Evolutionary conservation across 1,140 invertebrate species (phyloP).

Genomic region (Harpegnathos saltator): DNA sequence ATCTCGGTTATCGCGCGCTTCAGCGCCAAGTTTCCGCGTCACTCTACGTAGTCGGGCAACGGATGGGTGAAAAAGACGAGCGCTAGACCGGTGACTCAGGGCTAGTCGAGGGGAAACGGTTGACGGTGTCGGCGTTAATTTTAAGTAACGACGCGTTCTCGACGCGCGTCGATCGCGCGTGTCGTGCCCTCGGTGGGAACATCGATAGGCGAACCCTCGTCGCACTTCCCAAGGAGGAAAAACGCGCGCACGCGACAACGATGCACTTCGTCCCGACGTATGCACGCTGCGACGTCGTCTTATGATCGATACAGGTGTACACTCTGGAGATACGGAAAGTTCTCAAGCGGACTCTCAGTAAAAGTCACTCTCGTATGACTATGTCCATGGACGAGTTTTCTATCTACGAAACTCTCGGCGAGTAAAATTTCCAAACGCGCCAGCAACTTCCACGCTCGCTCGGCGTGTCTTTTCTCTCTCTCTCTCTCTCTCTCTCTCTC

Average conservation of each 20-base stretch:
- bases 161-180: background rate
- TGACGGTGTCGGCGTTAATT: slow-evolving; percentile 22
- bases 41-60: slow-evolving; percentile 30
- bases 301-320: slow-evolving; percentile 6
- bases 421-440: slow-evolving; percentile 7
- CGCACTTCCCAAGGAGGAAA: background rate
- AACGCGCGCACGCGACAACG: background rate
- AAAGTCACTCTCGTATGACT: slow-evolving; percentile 13
- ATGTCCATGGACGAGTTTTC: background rate
- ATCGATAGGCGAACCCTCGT: background rate
- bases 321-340: slow-evolving; percentile 18
- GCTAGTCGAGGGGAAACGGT: too few species aligned
- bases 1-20: slow-evolving; percentile 44
- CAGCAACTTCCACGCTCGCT: background rate
- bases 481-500: background rate
- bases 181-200: background rate
- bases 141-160: slow-evolving; percentile 39
- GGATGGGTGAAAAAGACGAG: slow-evolving; percentile 39
- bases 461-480: background rate
- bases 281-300: slow-evolving; percentile 14
- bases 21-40: slow-evolving; percentile 35
- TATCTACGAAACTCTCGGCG: background rate
- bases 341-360: slow-evolving; percentile 18
- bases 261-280: background rate
- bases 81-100: background rate